Percentiles rank a stretch among this genome's conserved stretches.
Conservation (phyloP, 1,140 invertebrate genomes). For the Bombyx mandarina region DNA sequence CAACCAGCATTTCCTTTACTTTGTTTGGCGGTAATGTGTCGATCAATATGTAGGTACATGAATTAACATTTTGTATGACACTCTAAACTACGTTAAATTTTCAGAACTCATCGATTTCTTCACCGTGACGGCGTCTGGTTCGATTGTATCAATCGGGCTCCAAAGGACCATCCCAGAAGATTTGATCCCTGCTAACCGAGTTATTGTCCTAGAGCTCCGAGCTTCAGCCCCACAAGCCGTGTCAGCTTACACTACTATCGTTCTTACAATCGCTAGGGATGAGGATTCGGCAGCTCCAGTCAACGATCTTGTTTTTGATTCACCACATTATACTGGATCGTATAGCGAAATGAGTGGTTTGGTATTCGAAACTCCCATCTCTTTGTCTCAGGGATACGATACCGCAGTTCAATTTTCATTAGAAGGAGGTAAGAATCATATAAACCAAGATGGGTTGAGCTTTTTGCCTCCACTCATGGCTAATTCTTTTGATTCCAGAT, state of each 20-base stretch:
- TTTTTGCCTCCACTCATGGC: too few relatives aligned
- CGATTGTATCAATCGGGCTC: constrained; percentile 11
- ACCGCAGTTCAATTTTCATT: constrained; percentile 10
- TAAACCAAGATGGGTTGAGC: too few relatives aligned
- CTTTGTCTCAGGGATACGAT: constrained; percentile 11
- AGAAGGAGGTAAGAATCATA: background rate
- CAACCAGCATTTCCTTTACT: constrained; percentile 15
- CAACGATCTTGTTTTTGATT: constrained; percentile 11
- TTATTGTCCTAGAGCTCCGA: constrained; percentile 25
- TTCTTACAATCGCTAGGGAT: constrained; percentile 13
- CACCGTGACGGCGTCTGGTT: constrained; percentile 1
- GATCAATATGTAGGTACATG: too few relatives aligned
- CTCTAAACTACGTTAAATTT: constrained; percentile 4
- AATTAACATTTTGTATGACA: too few relatives aligned
- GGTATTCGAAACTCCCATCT: constrained; percentile 5
- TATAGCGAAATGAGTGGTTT: constrained; percentile 13
- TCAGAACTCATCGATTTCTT: constrained; percentile 18
- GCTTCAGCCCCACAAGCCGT: constrained; percentile 15
- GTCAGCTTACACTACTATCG: constrained; percentile 19
- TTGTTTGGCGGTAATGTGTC: constrained; percentile 20
- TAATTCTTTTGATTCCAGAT: constrained; percentile 6
- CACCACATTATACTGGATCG: constrained; percentile 22
- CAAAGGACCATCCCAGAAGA: constrained; percentile 14
- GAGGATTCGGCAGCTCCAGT: background rate
- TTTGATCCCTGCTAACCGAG: constrained; percentile 16